Base-by-base conservation (phyloP, 1,140 invertebrate species). In the Neoseiulus cucumeris region DNA sequence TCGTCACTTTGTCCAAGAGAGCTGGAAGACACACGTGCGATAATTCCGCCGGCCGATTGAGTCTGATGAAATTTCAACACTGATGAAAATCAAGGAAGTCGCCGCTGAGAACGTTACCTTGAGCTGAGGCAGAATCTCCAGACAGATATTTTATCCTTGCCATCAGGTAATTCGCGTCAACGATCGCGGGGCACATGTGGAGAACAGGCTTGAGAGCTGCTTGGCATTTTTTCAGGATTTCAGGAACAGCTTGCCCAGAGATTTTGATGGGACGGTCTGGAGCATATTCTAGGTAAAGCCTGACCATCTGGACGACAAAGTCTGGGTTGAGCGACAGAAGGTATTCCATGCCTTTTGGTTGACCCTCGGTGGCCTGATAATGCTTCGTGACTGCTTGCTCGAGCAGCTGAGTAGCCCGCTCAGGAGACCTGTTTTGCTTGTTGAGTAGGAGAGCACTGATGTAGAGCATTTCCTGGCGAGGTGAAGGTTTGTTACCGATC, bases 141-240 rank as follows among this genome's bases (percentile, higher is more conserved):
- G 81, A 82, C 5, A 87, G 77, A 76, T 86, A 89, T 71, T 85
- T 86, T 12, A 88, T 79, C 74, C 86, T 88, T 0, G 87, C 86
- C 59, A 88, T 77, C 9, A 88, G 77, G 72, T 84, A 85, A 1
- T 87, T 75, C 1, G 84, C 86, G 67, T 83, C 76, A 42, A 83
- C 79, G 28, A 90, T 78, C 28, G 88, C 87, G 17, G 91, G 90
- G 75, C 88, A 91, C 25, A 85, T 82, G 68, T 87, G 82, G 2
- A 81, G 80, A 7, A 94, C 75, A 25, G 81, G 80, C 70, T 86
- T 83, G 12, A 95, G 77, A 14, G 91, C 77, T 44, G 80, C 79
- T 14, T 84, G 73, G 72, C 82, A 83, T 66, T 80, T 73, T 72
- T 80, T 76, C 55, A 80, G 69, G 18, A 75, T 71, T 39, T 73